These are phyloP conservation scores for Pocillopora verrucosa DNA, from an alignment of 64 coral and sea anemone species.

Conservation along the genomic window DNA sequence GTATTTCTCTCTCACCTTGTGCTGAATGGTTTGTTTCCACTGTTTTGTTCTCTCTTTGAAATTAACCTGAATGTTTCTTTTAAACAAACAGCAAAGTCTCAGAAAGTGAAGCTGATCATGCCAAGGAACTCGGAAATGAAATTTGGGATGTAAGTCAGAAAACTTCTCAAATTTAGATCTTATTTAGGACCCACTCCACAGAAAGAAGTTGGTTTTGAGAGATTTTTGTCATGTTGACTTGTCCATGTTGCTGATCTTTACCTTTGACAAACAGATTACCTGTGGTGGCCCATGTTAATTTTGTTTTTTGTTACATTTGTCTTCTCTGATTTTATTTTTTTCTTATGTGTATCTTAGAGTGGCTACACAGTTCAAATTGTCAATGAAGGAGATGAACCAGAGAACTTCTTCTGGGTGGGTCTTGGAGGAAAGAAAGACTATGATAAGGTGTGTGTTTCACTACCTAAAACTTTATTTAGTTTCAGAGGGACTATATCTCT, in stretches of 20 bases:
- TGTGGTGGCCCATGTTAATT: too few species aligned
- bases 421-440: constrained; percentile 78
- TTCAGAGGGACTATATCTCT: neutral
- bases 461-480: neutral
- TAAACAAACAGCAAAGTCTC: constrained; percentile 68
- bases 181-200: too few species aligned
- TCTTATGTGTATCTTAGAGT: constrained; percentile 34
- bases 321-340: neutral
- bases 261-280: too few species aligned
- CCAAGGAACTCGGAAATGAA: constrained; percentile 94
- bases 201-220: too few species aligned
- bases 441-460: constrained; percentile 49
- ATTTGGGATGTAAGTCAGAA: constrained; percentile 92
- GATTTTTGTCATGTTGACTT: too few species aligned
- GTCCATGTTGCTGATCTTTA: too few species aligned
- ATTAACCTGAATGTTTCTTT: neutral
- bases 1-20: constrained; percentile 29
- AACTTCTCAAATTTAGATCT: too few species aligned
- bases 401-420: constrained; percentile 96
- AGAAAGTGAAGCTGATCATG: constrained; percentile 89
- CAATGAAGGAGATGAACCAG: constrained; percentile 92
- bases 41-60: neutral
- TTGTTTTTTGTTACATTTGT: neutral
- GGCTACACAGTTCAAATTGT: constrained; percentile 87
- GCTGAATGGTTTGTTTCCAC: neutral